A percentile compares a stretch with the other conserved stretches of the same genome.
phyloP scores from a whole-genome alignment of 2,113 vertebrate genomes.

The Ursus arctos region DNA sequence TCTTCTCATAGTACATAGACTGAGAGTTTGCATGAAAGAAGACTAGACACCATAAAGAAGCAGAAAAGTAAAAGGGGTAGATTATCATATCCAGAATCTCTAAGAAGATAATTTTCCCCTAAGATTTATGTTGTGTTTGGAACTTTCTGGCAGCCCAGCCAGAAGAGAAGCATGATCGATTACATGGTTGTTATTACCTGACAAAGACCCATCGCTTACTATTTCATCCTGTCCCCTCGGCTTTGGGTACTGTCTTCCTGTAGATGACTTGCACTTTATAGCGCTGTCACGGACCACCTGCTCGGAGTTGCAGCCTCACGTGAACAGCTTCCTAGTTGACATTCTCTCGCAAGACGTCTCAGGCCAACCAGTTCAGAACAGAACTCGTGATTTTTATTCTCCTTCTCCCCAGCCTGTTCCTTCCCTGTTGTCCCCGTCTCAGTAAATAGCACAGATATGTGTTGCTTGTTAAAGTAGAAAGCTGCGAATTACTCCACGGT shows the following conservation, averaged over 20 bases:
- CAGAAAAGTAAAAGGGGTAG: neutral
- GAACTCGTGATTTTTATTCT: neutral
- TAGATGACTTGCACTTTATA: neutral
- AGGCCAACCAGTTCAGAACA: neutral
- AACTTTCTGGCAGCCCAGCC: neutral
- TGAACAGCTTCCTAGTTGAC: neutral
- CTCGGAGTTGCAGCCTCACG: neutral
- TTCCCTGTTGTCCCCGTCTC: neutral
- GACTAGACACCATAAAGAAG: neutral
- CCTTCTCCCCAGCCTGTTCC: neutral
- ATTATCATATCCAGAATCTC: neutral
- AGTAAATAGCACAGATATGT: neutral
- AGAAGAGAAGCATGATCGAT: neutral
- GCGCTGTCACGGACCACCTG: neutral
- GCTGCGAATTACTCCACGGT: neutral
- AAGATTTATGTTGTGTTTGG: constrained; percentile 12
- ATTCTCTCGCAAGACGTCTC: neutral
- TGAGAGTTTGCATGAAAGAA: neutral
- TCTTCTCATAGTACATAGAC: neutral
- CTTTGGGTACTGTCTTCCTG: neutral
- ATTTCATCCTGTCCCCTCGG: neutral
- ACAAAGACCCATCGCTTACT: neutral
- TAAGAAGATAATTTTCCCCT: neutral
- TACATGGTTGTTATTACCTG: neutral
- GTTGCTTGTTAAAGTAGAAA: neutral